These are phyloP conservation scores for Eupithecia tripunctaria DNA, from an alignment of 2,888 invertebrate genomes.

Conservation along the genomic window DNA sequence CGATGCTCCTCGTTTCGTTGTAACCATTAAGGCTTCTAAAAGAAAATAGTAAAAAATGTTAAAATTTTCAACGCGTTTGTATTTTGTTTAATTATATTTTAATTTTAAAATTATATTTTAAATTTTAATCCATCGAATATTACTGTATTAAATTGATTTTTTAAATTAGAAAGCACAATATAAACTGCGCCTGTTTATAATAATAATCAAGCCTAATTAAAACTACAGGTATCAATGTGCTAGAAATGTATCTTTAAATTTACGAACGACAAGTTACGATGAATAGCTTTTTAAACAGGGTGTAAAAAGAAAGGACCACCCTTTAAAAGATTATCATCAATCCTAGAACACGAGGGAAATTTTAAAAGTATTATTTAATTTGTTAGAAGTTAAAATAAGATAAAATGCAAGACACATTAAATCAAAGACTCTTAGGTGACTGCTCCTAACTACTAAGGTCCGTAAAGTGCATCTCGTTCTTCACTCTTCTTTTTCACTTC, in stretches of 20 bases:
- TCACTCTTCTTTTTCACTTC: no score
- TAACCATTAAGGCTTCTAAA: conserved; percentile 48
- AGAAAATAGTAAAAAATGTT: conserved; percentile 4
- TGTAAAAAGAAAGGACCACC: no score
- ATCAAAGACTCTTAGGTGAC: background rate
- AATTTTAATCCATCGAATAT: background rate
- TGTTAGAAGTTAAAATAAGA: background rate
- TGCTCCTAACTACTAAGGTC: no score
- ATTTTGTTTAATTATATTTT: background rate
- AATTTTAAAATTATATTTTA: no score
- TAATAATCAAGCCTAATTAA: no score
- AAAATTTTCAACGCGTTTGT: background rate
- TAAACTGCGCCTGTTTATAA: background rate
- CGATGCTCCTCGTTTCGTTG: conserved; percentile 46
- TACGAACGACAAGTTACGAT: background rate
- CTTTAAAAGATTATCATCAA: no score
- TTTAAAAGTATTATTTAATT: background rate
- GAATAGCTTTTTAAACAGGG: background rate
- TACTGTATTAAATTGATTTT: background rate
- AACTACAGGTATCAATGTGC: no score
- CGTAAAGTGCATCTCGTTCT: background rate
- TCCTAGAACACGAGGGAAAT: no score
- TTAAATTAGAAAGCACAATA: background rate
- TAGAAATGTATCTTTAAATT: background rate
- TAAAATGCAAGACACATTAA: background rate